These are phyloP conservation scores for Eudorcas thomsonii DNA, from an alignment of 2,113 vertebrate species.

Conservation along the genomic window DNA sequence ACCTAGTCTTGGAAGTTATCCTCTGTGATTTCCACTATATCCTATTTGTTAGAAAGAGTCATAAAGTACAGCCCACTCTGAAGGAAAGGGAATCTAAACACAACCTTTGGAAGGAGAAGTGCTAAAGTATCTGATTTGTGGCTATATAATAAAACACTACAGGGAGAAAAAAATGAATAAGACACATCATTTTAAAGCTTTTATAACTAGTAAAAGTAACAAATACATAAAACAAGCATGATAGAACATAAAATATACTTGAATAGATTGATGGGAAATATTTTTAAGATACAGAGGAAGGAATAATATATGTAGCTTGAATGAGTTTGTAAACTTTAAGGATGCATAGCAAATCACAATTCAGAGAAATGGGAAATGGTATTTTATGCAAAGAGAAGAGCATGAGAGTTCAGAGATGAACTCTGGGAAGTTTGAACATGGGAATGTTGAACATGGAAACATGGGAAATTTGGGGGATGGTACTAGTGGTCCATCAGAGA, in stretches of 20 bases:
- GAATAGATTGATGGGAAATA: background rate
- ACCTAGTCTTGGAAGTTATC: background rate
- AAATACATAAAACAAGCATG: background rate
- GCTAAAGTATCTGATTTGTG: constrained; percentile 23
- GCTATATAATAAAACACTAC: background rate
- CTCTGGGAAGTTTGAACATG: background rate
- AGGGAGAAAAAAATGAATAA: background rate
- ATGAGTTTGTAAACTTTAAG: background rate
- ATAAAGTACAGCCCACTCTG: background rate
- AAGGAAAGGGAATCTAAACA: background rate
- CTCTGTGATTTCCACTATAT: background rate
- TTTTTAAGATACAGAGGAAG: background rate
- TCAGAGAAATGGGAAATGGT: background rate
- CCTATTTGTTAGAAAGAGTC: background rate
- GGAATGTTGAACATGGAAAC: background rate
- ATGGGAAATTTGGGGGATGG: background rate
- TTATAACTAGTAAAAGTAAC: constrained; percentile 1
- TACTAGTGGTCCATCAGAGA: background rate
- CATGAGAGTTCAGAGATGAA: background rate
- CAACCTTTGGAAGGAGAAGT: background rate
- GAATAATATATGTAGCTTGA: background rate
- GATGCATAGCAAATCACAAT: background rate
- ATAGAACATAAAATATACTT: background rate
- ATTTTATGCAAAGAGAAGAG: background rate
- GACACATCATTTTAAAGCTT: background rate